Percentiles rank a stretch among this genome's conserved stretches.
Evolutionary conservation across 2,797 vertebrate genomes (phyloP).

Genomic region (Erithacus rubecula): DNA sequence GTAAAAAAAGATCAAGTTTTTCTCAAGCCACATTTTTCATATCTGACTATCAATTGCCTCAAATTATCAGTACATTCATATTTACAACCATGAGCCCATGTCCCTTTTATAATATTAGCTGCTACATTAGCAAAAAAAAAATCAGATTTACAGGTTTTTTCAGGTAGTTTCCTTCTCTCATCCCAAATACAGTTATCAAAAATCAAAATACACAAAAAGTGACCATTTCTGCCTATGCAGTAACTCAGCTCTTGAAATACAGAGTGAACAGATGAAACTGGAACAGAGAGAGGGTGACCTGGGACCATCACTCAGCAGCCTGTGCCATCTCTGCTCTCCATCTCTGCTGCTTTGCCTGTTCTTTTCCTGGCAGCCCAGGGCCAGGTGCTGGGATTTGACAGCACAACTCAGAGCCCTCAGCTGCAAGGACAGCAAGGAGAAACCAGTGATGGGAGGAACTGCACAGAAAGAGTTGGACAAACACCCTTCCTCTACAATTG

Average conservation of each 20-base stretch:
- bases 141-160: background rate
- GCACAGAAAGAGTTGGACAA: background rate
- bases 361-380: background rate
- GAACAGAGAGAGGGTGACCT: background rate
- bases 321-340: background rate
- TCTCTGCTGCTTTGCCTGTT: background rate
- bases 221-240: background rate
- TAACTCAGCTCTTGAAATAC: background rate
- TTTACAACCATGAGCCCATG: background rate
- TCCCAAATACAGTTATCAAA: background rate
- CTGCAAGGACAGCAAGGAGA: background rate
- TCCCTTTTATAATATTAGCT: background rate
- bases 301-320: background rate
- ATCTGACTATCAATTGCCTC: background rate
- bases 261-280: slow-evolving; percentile 45
- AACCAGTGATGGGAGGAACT: background rate
- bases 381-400: fast-evolving
- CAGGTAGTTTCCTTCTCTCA: background rate
- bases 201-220: background rate
- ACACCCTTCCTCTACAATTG: background rate
- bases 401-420: background rate
- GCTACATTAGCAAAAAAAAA: background rate
- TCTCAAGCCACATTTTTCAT: background rate
- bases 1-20: background rate
- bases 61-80: background rate